These are phyloP conservation scores for Sylvicapra grimmia DNA, from an alignment of 2,113 vertebrate genomes.

Conservation along the genomic window DNA sequence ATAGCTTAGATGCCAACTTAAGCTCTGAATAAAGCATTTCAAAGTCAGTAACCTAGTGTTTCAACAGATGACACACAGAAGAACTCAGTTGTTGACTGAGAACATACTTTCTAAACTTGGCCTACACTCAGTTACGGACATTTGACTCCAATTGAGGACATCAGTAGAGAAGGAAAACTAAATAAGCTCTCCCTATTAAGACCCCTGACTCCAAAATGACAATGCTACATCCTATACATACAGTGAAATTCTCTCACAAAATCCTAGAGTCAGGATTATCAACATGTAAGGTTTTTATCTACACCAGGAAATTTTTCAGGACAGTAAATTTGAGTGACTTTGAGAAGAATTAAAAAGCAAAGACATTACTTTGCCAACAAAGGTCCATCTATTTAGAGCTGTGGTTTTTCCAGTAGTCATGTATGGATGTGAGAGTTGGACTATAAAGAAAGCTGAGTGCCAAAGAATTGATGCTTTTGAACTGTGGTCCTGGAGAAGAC, in stretches of 20 bases:
- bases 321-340: not conserved
- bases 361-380: not conserved
- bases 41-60: not conserved
- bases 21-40: not conserved
- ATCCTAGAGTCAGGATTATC: not conserved
- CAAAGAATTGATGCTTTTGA: not conserved
- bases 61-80: not conserved
- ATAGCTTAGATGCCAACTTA: not conserved
- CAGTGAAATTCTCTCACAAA: not conserved
- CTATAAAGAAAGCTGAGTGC: not conserved
- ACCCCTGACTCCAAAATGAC: too few relatives aligned
- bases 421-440: not conserved
- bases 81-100: not conserved
- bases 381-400: not conserved
- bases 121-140: not conserved
- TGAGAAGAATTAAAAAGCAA: not conserved
- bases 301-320: not conserved
- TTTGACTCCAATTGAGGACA: not conserved
- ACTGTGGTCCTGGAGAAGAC: not conserved
- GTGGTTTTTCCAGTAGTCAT: not conserved
- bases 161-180: not conserved
- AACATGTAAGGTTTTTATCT: not conserved
- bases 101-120: not conserved
- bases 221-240: not conserved
- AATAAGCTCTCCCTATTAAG: not conserved